Evolutionary conservation across 2,113 vertebrate genomes (phyloP).

Genomic region (Coracopsis vasa): DNA sequence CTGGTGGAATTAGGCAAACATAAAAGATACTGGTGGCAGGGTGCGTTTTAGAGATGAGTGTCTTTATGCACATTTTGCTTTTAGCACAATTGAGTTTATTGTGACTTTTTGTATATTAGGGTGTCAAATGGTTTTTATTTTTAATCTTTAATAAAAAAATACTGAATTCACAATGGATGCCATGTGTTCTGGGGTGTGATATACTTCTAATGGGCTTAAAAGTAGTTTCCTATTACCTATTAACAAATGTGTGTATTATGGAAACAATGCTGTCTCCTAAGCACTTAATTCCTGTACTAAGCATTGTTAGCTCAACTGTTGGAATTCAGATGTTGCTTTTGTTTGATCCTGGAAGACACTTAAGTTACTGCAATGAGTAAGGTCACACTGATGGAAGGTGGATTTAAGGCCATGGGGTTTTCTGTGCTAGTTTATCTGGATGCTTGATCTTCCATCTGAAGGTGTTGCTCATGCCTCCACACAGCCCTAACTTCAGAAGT

Average conservation of each 20-base stretch:
- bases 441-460: not conserved
- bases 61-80: conserved; percentile 52
- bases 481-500: not conserved
- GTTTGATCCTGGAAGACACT: not conserved
- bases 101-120: conserved; percentile 63
- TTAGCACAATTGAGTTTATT: conserved; percentile 49
- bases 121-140: conserved; percentile 55
- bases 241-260: not conserved
- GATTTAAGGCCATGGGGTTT: not conserved
- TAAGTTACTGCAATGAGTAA: not conserved
- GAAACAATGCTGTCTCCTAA: conserved; percentile 29
- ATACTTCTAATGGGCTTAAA: not conserved
- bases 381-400: not conserved
- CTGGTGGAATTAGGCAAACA: conserved; percentile 34
- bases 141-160: conserved; percentile 56
- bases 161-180: not conserved
- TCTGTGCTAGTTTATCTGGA: not conserved
- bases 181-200: not conserved
- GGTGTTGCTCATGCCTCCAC: not conserved
- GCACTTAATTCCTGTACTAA: conserved; percentile 20
- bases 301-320: conserved; percentile 3
- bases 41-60: conserved; percentile 59
- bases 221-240: not conserved
- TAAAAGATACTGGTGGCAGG: conserved; percentile 58
- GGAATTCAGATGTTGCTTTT: conserved; percentile 18